Base-by-base conservation (phyloP, 1,140 invertebrate species). In the Trypoxylus dichotomus region DNA sequence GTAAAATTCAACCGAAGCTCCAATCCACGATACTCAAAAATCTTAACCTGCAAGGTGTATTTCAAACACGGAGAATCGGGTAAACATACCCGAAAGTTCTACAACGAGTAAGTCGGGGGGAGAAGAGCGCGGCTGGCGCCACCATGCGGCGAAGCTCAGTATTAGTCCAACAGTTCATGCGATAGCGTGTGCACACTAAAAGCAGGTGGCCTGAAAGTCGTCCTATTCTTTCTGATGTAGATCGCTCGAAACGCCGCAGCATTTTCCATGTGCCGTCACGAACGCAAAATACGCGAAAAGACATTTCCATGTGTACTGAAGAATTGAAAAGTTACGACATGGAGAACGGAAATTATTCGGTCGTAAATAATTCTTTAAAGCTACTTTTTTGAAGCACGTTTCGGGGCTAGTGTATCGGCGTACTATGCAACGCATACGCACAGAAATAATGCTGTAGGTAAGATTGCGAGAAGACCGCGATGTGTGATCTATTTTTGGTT, bases 31-130 rank as follows among this genome's bases (percentile, higher is more conserved):
- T 29, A 24, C 8, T 29, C 11, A 24, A 27, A 68, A 68, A 24
- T 68, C 21, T 68, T 68, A 68, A 29, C 60, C 60, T 68, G 13
- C 24, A 29, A 68, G 60, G 60, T 24, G 60, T 15, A 11, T 68
- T 15, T 27, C 60, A 68, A 25, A 68, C 60, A 68, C 60, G 60
- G 60, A 68, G 27, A 68, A 68, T 68, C 60, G 24, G 27, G 60
- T 68, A 68, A 68, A 68, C 60, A 68, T 68, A 21, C 60, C 60
- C 60, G 60, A 68, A 68, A 68, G 60, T 68, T 68, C 60, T 68
- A 68, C 27, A 27, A n/a, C 47, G 27, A 24, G 24, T 19, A 68
- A 24, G 21, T 21, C 24, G 21, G 60, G 60, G 60, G 21, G 27
- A 6, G 60, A 68, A 29, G 60, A 27, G 24, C 27, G 27, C 19